Conservation (phyloP, 2,797 vertebrate species). For the Salarias fasciatus region DNA sequence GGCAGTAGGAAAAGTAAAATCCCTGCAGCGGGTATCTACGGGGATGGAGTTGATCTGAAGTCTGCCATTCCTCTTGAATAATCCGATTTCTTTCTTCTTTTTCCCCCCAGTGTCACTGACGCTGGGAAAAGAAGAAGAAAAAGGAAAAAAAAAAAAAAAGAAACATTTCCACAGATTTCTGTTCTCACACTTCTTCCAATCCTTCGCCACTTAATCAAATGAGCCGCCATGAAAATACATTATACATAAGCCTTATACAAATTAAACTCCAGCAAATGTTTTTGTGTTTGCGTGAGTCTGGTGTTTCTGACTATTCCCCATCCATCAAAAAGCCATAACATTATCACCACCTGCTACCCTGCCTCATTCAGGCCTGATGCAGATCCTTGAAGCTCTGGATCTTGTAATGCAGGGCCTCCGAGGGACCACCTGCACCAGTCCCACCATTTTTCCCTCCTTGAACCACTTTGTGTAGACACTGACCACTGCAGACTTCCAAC, state of each 20-base stretch:
- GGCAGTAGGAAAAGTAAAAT: slow-evolving; percentile 18
- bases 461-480: too few species aligned
- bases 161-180: slow-evolving; percentile 19
- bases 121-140: slow-evolving; percentile 1
- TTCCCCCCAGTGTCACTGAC: slow-evolving; percentile 2
- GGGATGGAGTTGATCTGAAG: slow-evolving; percentile 44
- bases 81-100: slow-evolving; percentile 36
- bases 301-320: too few species aligned
- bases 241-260: slow-evolving; percentile 7
- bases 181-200: slow-evolving; percentile 27
- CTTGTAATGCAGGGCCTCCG: too few species aligned
- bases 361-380: too few species aligned
- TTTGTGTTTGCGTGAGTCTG: too few species aligned
- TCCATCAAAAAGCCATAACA: too few species aligned
- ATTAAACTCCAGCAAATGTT: slow-evolving; percentile 2
- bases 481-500: too few species aligned
- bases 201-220: slow-evolving; percentile 24
- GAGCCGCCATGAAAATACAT: slow-evolving; percentile 27
- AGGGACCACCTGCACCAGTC: too few species aligned
- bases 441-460: too few species aligned
- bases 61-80: slow-evolving; percentile 52
- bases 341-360: too few species aligned
- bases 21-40: slow-evolving; percentile 23
- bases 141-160: slow-evolving; percentile 5
- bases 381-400: too few species aligned